Evolutionary conservation across 2,888 invertebrate species (phyloP).

Genomic region (Drosophila lacicola): DNA sequence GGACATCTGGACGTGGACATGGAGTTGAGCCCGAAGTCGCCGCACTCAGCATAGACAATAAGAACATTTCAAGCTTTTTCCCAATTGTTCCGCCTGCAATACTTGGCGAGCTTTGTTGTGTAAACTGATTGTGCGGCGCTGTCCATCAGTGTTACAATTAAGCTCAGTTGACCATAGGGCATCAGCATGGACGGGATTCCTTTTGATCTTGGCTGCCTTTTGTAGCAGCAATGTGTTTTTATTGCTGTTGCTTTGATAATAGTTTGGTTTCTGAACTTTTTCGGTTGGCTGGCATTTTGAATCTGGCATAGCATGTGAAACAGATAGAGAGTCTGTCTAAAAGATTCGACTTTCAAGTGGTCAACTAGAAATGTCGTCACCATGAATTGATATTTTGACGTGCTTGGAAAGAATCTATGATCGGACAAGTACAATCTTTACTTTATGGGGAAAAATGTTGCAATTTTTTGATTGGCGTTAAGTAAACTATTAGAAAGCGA

Average conservation of each 20-base stretch:
- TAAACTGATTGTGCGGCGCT: conserved; percentile 47
- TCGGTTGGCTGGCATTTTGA: conserved; percentile 17
- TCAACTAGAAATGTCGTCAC: conserved; percentile 6
- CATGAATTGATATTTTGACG: not conserved
- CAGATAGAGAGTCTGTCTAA: not conserved
- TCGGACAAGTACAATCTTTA: not conserved
- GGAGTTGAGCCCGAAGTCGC: conserved; percentile 22
- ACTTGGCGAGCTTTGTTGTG: conserved; percentile 55
- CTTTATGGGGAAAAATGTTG: too few relatives aligned
- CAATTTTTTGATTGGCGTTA: too few relatives aligned
- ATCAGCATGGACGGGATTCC: conserved; percentile 16
- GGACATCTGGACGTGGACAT: conserved; percentile 46
- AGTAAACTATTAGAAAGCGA: too few relatives aligned
- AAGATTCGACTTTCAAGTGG: conserved; percentile 24
- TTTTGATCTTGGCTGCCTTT: conserved; percentile 34
- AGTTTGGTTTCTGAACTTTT: conserved; percentile 45
- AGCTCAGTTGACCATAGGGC: conserved; percentile 51
- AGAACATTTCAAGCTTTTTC: conserved; percentile 60
- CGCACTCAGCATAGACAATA: conserved; percentile 57
- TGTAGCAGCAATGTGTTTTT: conserved; percentile 10
- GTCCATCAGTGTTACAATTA: conserved; percentile 60
- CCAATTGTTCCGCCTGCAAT: conserved; percentile 38
- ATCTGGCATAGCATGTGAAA: conserved; percentile 18
- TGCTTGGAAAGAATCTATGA: not conserved
- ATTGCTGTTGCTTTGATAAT: conserved; percentile 28